Evolutionary conservation across 2,797 vertebrate species (phyloP), one percentile per base, ranked within the genome.

Genomic region (Eleutherodactylus coqui): DNA sequence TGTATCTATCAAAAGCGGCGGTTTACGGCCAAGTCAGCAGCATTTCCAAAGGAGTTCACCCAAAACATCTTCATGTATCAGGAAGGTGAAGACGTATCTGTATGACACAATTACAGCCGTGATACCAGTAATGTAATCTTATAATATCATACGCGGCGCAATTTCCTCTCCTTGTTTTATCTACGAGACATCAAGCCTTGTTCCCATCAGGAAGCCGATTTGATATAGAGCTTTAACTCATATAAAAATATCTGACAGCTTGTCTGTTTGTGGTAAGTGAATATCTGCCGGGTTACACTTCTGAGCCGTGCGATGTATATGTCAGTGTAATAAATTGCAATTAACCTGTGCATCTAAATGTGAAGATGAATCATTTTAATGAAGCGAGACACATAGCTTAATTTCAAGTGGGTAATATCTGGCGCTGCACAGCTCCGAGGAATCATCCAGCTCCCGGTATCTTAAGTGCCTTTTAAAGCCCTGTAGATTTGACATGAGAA

Each of bases 271-370:
- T 19, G 38, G 76, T 85, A 79, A 85, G 73, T 72, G 77, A 85
- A 77, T 79, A 79, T 67, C 62, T 16, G 38, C 62, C 8, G 34
- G 51, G 83, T 53, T 29, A 72, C 62, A 41, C 76, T n/a, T 85
- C 64, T 6, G 64, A 73, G 64, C n/a, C 51, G 21, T 77, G 49
- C 43, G 32, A 27, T 53, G 32, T 41, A 43, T 84, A 64, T 80
- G 82, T 79, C 53, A 88, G 83, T 88, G 88, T 82, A 70, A 86
- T 79, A 86, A 36, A 75, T 47, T 76, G 64, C 60, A 85, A 88
- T 89, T 89, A 89, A 89, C 88, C 75, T 90, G 85, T 76, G 67
- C 58, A 83, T 88, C 84, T 76, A 76, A 89, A 89, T 58, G 78
- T 77, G 64, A 83, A 85, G 69, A 82, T 88, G 55, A 87, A 69